Evolutionary conservation across 2,888 invertebrate species (phyloP), one percentile per base, ranked within the genome.

Genomic region (Andrena fulva): DNA sequence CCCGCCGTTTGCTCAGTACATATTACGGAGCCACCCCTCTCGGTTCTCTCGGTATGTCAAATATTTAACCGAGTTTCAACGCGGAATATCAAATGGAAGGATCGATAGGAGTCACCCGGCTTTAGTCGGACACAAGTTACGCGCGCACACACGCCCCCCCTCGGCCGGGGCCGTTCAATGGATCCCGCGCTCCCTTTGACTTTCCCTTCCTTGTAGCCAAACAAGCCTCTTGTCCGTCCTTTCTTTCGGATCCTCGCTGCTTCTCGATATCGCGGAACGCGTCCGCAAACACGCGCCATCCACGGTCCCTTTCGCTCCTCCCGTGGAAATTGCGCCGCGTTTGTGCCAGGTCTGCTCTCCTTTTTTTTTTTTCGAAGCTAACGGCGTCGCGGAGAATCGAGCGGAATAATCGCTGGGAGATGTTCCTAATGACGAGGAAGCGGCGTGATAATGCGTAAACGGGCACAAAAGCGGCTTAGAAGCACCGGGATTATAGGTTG

Each of bases 21-120:
- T 92, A 92, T 92, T 92, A 92, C 90, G 82, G 24, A 84, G 77
- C 87, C 83, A 85, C 86, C 90, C 80, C 66, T 72, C 70, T 72
- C 70, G 29, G 76, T 12, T 27, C 35, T 31, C 73, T 63, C 88
- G 87, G 89, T 86, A 90, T 90, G 91, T 91, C 91, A 92, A 92
- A 92, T 92, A 92, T 92, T 91, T 91, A 92, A 91, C 90, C 90
- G 90, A 89, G 91, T 90, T 91, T 90, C 89, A 89, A 86, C 88
- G 90, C 85, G 85, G 86, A 90, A 90, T 90, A 88, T 87, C 90
- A 90, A 91, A 90, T 89, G 89, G 87, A 76, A 77, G 89, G 90
- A 91, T 91, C 91, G 90, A 91, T 91, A 87, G 81, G 86, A 90
- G 89, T 89, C 89, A 86, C 87, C 84, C 66, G 84, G 83, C 86